These are phyloP conservation scores for Oreochromis mossambicus DNA, from an alignment of 2,797 vertebrate species.

Conservation along the genomic window DNA sequence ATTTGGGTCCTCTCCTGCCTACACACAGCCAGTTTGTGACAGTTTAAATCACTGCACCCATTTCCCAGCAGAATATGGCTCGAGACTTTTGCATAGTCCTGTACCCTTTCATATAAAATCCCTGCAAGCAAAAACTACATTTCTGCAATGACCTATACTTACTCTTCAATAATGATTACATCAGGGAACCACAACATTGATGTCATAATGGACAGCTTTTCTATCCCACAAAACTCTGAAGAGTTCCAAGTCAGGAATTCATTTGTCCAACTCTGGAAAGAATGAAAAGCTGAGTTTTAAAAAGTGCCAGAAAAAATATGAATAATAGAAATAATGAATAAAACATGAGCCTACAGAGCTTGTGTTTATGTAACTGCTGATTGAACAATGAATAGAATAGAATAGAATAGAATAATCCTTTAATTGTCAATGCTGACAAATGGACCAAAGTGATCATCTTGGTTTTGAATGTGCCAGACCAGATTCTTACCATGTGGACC, in stretches of 20 bases:
- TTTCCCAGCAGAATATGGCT: neutral
- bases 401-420: no score
- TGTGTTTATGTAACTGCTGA: neutral
- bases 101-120: neutral
- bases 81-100: neutral
- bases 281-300: neutral
- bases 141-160: neutral
- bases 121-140: accelerated
- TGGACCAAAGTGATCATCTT: neutral
- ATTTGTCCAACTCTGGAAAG: constrained; percentile 54
- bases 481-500: constrained; percentile 17
- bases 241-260: constrained; percentile 65
- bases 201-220: constrained; percentile 15
- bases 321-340: neutral
- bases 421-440: neutral
- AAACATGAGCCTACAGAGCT: neutral
- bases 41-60: neutral
- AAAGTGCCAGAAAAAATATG: neutral
- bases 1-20: neutral
- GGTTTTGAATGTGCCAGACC: neutral
- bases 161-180: constrained; percentile 57
- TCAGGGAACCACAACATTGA: constrained; percentile 67
- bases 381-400: no score
- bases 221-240: constrained; percentile 63
- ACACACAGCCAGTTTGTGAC: neutral